Percentiles rank a stretch among this genome's conserved stretches.
These are phyloP conservation scores for Condylostylus longicornis DNA, from an alignment of 1,140 invertebrate species.

Conservation along the genomic window DNA sequence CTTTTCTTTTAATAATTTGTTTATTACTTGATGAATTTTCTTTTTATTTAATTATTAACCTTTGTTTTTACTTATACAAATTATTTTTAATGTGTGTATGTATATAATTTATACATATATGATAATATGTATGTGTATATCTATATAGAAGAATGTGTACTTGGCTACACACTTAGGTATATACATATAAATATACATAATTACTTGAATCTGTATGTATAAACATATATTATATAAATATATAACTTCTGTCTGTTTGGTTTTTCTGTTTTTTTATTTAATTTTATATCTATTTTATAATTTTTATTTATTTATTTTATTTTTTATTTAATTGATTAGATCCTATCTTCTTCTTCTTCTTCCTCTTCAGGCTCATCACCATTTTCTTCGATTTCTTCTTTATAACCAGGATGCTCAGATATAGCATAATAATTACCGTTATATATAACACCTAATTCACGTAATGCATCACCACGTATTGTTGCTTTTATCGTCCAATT, in stretches of 20 bases:
- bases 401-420: constrained; percentile 82
- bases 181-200: no score
- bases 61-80: not conserved
- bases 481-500: constrained; percentile 90
- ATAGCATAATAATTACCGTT: constrained; percentile 92
- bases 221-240: no score
- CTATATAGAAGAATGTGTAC: no score
- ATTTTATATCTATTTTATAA: constrained; percentile 2
- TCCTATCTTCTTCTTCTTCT: constrained; percentile 61
- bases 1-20: not conserved
- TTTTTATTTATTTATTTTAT: constrained; percentile 1
- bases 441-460: constrained; percentile 84
- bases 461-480: constrained; percentile 72
- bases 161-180: no score
- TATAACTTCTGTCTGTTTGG: not conserved
- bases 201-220: no score
- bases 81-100: not conserved
- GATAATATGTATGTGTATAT: no score
- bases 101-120: no score
- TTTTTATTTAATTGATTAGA: constrained; percentile 37
- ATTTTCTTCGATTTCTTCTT: constrained; percentile 69
- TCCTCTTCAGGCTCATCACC: constrained; percentile 65
- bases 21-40: not conserved
- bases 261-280: not conserved
- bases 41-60: not conserved